These are phyloP conservation scores for Anolis sagrei DNA, from an alignment of 2,113 vertebrate genomes.

Conservation along the genomic window DNA sequence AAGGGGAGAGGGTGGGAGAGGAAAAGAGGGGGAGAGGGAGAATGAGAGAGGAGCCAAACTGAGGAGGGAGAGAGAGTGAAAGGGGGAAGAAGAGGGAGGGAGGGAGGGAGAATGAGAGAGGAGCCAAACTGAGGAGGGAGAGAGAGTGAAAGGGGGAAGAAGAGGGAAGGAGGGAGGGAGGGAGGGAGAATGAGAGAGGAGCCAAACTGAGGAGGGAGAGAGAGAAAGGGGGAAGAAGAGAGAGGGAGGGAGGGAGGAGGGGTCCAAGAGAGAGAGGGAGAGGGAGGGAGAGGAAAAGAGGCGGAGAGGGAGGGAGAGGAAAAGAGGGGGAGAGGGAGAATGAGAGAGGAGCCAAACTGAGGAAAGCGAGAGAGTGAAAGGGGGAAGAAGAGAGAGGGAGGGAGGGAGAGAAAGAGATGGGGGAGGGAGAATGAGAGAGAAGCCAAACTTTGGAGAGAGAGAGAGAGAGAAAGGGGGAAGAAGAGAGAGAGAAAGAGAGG, in stretches of 20 bases:
- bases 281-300: slow-evolving; percentile 43
- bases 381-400: no score
- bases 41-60: slow-evolving; percentile 43
- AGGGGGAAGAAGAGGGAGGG: no score
- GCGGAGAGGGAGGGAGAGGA: slow-evolving; percentile 72
- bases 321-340: slow-evolving; percentile 30
- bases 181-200: no score
- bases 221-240: not conserved
- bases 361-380: no score
- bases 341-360: slow-evolving; percentile 42
- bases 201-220: no score
- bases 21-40: slow-evolving; percentile 28
- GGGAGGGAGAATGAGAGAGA: no score
- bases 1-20: slow-evolving; percentile 74
- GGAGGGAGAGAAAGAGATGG: no score
- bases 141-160: not conserved
- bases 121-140: no score
- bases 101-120: no score
- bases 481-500: no score
- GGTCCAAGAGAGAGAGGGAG: slow-evolving; percentile 35
- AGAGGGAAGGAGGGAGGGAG: not conserved
- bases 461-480: no score
- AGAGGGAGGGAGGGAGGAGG: slow-evolving; percentile 65
- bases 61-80: not conserved
- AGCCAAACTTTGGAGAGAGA: no score